A percentile compares a stretch with the other conserved stretches of the same genome.
phyloP scores from a whole-genome alignment of 1,140 invertebrate species.

The Dolichoris vasculosae region DNA sequence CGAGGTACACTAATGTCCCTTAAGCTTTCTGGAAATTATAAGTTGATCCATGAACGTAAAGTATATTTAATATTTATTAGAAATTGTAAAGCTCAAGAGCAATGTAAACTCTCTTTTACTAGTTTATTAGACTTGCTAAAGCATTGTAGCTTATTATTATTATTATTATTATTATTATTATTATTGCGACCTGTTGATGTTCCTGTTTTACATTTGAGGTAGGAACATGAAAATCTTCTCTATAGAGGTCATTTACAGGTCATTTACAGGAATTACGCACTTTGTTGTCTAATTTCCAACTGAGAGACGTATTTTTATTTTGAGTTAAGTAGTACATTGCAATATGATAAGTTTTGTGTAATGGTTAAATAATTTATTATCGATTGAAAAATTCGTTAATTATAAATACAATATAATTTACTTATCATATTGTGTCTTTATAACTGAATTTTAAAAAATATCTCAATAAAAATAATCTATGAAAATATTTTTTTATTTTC shows the following conservation, averaged over 20 bases:
- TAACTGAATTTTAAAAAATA: no score
- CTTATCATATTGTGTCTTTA: no score
- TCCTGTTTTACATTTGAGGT: not conserved
- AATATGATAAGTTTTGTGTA: no score
- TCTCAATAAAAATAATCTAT: no score
- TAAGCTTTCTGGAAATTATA: not conserved
- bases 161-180: no score
- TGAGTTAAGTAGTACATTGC: no score
- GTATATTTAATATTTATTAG: not conserved
- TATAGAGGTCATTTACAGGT: not conserved
- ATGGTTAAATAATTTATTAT: no score
- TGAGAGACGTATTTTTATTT: no score
- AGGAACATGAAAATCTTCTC: not conserved
- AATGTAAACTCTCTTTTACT: not conserved
- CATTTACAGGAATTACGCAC: no score
- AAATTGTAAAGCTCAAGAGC: not conserved
- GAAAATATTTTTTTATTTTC: no score
- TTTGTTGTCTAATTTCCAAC: no score
- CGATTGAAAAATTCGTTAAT: not conserved
- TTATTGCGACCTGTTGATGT: not conserved
- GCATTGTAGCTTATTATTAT: not conserved
- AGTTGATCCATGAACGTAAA: not conserved
- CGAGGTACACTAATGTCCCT: no score
- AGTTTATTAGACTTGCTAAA: not conserved
- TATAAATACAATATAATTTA: not conserved